Conservation (phyloP, 2,113 vertebrate genomes). For the Misgurnus anguillicaudatus region DNA sequence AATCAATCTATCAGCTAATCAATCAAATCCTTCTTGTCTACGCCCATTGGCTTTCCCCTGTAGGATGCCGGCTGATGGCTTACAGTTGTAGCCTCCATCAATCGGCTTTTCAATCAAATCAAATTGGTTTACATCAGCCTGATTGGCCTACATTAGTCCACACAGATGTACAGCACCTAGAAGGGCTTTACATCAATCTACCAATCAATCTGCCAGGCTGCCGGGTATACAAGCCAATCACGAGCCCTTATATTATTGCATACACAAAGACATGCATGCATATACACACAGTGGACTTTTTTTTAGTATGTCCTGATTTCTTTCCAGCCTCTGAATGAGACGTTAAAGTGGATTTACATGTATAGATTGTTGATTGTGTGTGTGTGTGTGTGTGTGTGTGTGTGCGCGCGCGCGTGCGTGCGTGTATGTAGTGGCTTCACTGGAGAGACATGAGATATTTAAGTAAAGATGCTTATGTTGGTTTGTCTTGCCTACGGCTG, state of each 20-base stretch:
- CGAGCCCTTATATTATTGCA: background rate
- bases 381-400: conserved; percentile 24
- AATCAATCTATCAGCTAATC: conserved; percentile 37
- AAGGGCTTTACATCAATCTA: conserved; percentile 30
- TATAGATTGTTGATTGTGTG: conserved; percentile 69
- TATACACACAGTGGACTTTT: background rate
- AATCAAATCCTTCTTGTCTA: conserved; percentile 23
- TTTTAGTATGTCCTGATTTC: conserved; percentile 56
- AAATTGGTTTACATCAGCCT: conserved; percentile 39
- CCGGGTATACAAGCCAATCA: conserved; percentile 18
- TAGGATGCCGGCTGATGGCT: conserved; percentile 13
- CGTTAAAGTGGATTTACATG: conserved; percentile 75
- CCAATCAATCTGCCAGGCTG: conserved; percentile 39
- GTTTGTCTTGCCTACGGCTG: conserved; percentile 31
- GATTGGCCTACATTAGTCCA: conserved; percentile 43
- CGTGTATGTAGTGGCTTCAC: conserved; percentile 54
- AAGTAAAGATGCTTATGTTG: conserved; percentile 50
- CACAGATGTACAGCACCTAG: conserved; percentile 25
- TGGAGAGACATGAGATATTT: conserved; percentile 49
- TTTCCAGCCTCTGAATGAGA: conserved; percentile 78
- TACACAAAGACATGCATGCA: conserved; percentile 13
- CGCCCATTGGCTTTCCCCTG: background rate
- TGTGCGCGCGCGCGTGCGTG: background rate
- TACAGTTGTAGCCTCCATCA: conserved; percentile 32
- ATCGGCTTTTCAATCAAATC: conserved; percentile 41